Evolutionary conservation across 2,113 vertebrate species (phyloP).

Genomic region (Crotalus viridis): DNA sequence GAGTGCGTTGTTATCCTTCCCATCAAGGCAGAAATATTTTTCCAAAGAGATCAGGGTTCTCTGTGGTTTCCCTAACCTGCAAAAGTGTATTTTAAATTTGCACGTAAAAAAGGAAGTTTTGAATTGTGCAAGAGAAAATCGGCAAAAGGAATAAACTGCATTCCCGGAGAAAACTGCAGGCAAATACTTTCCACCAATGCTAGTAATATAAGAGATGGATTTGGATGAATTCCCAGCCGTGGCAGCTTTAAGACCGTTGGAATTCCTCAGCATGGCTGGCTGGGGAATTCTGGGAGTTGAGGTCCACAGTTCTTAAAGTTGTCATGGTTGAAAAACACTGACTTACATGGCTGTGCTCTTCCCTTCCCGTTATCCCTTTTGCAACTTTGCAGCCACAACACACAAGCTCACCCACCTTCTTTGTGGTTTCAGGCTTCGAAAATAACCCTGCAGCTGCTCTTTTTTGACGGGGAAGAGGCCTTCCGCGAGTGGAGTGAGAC

Average conservation of each 20-base stretch:
- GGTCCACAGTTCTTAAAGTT: too few species aligned
- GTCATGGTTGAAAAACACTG: too few species aligned
- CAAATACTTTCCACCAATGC: too few species aligned
- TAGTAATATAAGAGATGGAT: too few species aligned
- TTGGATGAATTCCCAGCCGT: neutral
- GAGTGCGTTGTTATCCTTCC: neutral
- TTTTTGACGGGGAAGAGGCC: constrained; percentile 87
- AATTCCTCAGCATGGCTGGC: neutral
- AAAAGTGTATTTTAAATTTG: neutral
- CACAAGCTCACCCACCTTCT: neutral
- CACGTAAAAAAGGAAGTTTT: neutral
- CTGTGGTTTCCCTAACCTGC: neutral
- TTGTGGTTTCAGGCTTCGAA: constrained; percentile 38
- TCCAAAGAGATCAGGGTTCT: neutral
- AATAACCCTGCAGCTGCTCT: constrained; percentile 83
- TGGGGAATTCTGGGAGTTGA: too few species aligned
- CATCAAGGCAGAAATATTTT: neutral
- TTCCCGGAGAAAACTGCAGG: neutral
- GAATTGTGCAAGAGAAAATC: neutral
- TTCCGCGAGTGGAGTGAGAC: constrained; percentile 82
- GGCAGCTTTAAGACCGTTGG: neutral
- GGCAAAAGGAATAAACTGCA: neutral
- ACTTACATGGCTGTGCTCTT: neutral
- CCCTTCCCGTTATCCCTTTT: neutral
- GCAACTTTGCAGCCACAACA: too few species aligned